These are phyloP conservation scores for Rhagoletis pomonella DNA, from an alignment of 1,140 invertebrate species.

Conservation along the genomic window DNA sequence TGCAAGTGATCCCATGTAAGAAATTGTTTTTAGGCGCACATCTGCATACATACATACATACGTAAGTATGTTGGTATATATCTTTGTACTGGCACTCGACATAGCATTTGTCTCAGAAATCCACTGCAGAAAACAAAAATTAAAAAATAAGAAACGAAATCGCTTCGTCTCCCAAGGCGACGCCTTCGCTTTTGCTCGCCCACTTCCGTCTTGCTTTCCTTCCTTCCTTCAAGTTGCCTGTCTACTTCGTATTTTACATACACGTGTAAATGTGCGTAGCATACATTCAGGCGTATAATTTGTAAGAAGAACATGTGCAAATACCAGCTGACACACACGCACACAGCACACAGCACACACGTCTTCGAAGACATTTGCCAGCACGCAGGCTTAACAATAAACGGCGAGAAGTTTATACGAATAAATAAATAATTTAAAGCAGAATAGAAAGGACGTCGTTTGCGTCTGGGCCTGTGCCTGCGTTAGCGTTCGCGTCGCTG, in stretches of 20 bases:
- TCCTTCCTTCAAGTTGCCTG: not conserved
- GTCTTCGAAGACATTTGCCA: not conserved
- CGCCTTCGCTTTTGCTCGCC: constrained; percentile 1
- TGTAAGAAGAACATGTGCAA: constrained; percentile 46
- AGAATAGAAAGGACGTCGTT: constrained; percentile 47
- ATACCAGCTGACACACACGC: constrained; percentile 3
- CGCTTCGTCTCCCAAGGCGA: constrained; percentile 20
- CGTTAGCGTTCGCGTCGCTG: not conserved
- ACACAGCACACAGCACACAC: not conserved
- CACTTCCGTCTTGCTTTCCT: constrained; percentile 32
- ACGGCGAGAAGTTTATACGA: constrained; percentile 23
- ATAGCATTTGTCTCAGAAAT: not conserved
- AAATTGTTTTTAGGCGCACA: no score
- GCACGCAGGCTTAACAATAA: constrained; percentile 7
- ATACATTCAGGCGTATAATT: constrained; percentile 49
- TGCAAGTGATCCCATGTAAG: not conserved
- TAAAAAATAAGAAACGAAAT: not conserved
- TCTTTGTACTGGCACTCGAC: no score
- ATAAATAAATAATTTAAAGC: constrained; percentile 52
- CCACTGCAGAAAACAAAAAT: not conserved
- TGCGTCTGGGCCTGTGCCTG: not conserved
- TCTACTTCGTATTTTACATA: not conserved
- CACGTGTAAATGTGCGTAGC: not conserved
- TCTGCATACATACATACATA: not conserved
- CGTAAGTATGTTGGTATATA: not conserved